Evolutionary conservation across 1,140 invertebrate genomes (phyloP).

Genomic region (Lycorma delicatula): DNA sequence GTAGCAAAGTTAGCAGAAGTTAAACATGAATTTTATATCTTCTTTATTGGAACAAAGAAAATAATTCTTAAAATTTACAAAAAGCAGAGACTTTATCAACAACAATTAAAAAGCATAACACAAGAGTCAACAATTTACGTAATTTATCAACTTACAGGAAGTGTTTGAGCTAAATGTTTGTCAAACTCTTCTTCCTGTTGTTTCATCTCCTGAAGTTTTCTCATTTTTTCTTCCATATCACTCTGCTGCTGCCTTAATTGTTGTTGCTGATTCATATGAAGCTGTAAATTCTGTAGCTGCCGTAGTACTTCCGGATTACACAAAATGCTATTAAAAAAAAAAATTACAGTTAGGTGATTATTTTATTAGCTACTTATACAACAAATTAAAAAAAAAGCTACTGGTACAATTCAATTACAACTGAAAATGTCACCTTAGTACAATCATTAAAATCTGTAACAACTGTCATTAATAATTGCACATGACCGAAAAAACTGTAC

Average conservation of each 20-base stretch:
- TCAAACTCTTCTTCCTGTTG: slow-evolving; percentile 71
- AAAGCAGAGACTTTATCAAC: too few relatives aligned
- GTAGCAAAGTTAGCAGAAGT: too few relatives aligned
- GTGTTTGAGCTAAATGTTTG: slow-evolving; percentile 62
- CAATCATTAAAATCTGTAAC: too few relatives aligned
- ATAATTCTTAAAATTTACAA: too few relatives aligned
- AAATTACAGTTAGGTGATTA: neutral
- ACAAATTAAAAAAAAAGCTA: neutral
- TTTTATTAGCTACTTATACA: neutral
- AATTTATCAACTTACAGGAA: slow-evolving; percentile 43
- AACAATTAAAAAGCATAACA: too few relatives aligned
- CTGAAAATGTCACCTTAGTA: too few relatives aligned
- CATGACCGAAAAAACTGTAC: too few relatives aligned
- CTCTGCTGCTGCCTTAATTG: slow-evolving; percentile 39
- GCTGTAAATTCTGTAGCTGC: slow-evolving; percentile 57
- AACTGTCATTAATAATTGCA: too few relatives aligned
- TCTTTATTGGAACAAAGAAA: too few relatives aligned
- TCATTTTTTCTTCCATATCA: slow-evolving; percentile 60
- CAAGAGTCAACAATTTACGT: neutral
- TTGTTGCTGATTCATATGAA: slow-evolving; percentile 38
- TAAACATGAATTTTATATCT: too few relatives aligned
- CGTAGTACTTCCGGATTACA: slow-evolving; percentile 63
- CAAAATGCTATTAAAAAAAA: slow-evolving; percentile 44
- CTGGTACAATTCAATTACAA: neutral
- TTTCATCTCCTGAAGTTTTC: slow-evolving; percentile 59